phyloP scores from a whole-genome alignment of 1,140 invertebrate species.

The Drosophila takahashii region DNA sequence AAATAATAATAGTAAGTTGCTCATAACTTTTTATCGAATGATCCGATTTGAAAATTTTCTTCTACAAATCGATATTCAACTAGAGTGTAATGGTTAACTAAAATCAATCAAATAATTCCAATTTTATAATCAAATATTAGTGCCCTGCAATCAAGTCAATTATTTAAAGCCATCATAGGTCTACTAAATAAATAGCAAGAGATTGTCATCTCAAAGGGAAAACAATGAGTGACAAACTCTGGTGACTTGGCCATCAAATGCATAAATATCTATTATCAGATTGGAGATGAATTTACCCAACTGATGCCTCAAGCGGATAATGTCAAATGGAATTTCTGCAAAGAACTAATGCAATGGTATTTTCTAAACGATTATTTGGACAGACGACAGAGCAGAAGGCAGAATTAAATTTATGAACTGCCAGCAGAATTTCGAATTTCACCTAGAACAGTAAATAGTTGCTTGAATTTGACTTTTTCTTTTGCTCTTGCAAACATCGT shows the following conservation, averaged over 20 bases:
- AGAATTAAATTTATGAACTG: conserved; percentile 29
- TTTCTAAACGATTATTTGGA: conserved; percentile 1
- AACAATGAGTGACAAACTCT: background rate
- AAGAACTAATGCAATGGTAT: conserved; percentile 7
- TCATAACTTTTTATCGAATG: no score
- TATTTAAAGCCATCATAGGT: background rate
- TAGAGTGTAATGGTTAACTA: background rate
- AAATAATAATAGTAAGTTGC: no score
- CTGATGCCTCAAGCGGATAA: conserved; percentile 20
- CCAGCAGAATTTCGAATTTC: background rate
- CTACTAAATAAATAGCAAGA: background rate
- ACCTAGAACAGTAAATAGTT: background rate
- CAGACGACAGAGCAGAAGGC: background rate
- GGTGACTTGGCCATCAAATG: background rate
- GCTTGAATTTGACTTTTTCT: conserved; percentile 11
- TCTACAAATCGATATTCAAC: no score
- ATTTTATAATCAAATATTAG: background rate
- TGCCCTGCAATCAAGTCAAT: background rate
- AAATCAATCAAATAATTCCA: conserved; percentile 4
- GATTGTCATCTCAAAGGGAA: background rate
- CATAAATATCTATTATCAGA: conserved; percentile 25
- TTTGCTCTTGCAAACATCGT: conserved; percentile 13
- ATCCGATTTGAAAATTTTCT: no score
- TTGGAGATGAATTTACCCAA: conserved; percentile 4
- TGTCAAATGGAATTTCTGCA: conserved; percentile 9